Percentiles rank a stretch among this genome's conserved stretches.
phyloP scores from a whole-genome alignment of 2,888 invertebrate genomes.

The Chrysotoxum bicinctum region DNA sequence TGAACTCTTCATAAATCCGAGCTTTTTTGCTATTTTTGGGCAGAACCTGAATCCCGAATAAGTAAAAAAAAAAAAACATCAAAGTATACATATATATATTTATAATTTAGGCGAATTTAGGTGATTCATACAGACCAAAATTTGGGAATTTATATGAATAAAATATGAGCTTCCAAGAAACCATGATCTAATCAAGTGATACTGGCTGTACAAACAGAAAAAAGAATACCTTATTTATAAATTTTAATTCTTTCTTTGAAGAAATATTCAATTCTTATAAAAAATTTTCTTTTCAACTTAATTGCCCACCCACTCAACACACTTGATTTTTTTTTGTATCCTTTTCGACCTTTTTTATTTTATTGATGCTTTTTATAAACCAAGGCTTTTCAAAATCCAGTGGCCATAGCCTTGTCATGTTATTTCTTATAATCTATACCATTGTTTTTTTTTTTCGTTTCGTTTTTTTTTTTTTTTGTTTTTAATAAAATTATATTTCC shows the following conservation, averaged over 20 bases:
- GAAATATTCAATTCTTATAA: slow-evolving; percentile 50
- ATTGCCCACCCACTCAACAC: slow-evolving; percentile 24
- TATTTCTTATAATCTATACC: slow-evolving; percentile 50
- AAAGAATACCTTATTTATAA: neutral
- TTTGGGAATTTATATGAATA: no score
- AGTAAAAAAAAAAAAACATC: no score
- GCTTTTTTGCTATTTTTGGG: no score
- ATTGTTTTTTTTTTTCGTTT: neutral
- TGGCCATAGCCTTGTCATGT: neutral
- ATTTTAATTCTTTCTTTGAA: slow-evolving; percentile 31
- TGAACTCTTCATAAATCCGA: no score
- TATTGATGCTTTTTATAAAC: neutral
- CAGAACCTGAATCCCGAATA: no score
- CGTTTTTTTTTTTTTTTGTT: neutral
- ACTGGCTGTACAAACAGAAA: neutral
- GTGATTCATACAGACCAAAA: no score
- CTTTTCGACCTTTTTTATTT: neutral
- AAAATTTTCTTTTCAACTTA: slow-evolving; percentile 46
- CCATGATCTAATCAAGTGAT: neutral
- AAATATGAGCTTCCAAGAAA: neutral
- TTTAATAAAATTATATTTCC: slow-evolving; percentile 23
- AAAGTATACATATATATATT: no score
- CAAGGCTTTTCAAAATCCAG: neutral
- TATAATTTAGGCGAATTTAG: no score
- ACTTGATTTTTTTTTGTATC: slow-evolving; percentile 26